Evolutionary conservation across 2,113 vertebrate species (phyloP).

Genomic region (Vimba vimba): DNA sequence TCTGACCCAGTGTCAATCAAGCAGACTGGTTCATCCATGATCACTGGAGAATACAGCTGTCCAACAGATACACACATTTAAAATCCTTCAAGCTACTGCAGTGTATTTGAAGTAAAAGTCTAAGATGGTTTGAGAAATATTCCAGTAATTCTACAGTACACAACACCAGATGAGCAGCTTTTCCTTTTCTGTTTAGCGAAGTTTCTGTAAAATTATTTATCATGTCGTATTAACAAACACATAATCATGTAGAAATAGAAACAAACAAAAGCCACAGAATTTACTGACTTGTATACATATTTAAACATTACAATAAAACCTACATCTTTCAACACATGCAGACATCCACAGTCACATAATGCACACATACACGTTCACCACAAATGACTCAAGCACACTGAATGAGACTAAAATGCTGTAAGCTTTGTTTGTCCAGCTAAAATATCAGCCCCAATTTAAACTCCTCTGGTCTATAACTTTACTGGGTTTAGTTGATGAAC

Average conservation of each 20-base stretch:
- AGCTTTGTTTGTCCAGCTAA: neutral
- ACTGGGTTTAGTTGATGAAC: neutral
- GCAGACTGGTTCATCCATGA: neutral
- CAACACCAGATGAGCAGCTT: neutral
- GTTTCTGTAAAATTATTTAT: neutral
- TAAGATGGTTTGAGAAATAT: neutral
- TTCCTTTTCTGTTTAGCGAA: neutral
- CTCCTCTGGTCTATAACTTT: neutral
- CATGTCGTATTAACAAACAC: fast-evolving
- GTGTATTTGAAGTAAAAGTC: neutral
- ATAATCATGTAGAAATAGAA: too few relatives aligned
- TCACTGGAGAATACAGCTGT: neutral
- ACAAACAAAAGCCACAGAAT: too few relatives aligned
- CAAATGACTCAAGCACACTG: neutral
- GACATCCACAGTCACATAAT: neutral
- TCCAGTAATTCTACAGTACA: neutral
- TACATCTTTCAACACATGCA: neutral
- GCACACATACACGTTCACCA: neutral
- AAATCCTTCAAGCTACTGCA: neutral
- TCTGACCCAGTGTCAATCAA: neutral
- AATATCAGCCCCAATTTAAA: neutral
- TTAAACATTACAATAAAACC: neutral
- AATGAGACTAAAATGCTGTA: neutral
- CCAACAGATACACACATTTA: neutral
- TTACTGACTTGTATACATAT: neutral